phyloP scores from a whole-genome alignment of 2,888 invertebrate genomes.

The Melinopterus prodromus region DNA sequence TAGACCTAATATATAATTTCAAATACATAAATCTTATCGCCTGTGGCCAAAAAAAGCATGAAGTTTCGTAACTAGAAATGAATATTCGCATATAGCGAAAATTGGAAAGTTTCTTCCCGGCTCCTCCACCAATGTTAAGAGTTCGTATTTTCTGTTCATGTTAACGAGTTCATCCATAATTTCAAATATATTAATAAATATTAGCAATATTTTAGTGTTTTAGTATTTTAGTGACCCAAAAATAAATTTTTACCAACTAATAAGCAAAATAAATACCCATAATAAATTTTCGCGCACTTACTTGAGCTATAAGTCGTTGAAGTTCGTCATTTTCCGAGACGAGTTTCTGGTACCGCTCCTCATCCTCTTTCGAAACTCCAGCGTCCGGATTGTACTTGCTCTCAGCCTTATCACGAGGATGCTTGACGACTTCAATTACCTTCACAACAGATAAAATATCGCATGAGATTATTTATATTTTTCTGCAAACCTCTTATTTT shows the following conservation, averaged over 20 bases:
- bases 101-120: background rate
- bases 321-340: constrained; percentile 95
- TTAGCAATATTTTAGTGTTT: background rate
- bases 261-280: background rate
- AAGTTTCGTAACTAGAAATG: too few relatives aligned
- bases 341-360: constrained; percentile 92
- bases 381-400: constrained; percentile 87
- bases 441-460: constrained; percentile 48
- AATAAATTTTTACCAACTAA: background rate
- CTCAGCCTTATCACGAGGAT: constrained; percentile 88
- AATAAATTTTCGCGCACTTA: constrained; percentile 56
- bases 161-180: background rate
- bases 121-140: background rate
- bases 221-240: background rate
- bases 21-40: too few relatives aligned
- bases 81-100: background rate
- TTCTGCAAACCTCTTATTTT: background rate
- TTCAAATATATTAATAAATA: background rate
- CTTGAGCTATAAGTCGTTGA: constrained; percentile 93
- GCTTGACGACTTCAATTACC: constrained; percentile 90
- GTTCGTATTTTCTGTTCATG: background rate
- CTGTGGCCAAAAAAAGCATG: too few relatives aligned
- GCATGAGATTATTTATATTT: background rate
- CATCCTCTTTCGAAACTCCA: constrained; percentile 88
- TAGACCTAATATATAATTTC: too few relatives aligned